A percentile compares a stretch with the other conserved stretches of the same genome.
These are phyloP conservation scores for Aldrovandia affinis DNA, from an alignment of 2,797 vertebrate genomes.

Conservation along the genomic window DNA sequence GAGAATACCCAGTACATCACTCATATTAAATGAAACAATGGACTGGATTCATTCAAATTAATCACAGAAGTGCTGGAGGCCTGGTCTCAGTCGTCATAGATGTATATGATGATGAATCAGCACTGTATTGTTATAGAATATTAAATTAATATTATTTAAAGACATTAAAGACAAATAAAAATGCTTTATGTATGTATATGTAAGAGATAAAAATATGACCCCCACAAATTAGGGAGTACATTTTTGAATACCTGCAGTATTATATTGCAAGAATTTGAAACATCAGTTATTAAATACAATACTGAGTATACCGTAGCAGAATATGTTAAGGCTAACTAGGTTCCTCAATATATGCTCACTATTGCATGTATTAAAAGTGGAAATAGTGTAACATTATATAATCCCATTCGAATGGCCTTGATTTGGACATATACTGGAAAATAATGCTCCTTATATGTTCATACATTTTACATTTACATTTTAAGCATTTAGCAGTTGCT, in stretches of 20 bases:
- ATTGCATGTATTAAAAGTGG: background rate
- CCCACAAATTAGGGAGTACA: background rate
- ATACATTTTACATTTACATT: no score
- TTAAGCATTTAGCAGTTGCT: no score
- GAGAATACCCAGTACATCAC: slow-evolving; percentile 16
- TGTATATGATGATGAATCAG: slow-evolving; percentile 26
- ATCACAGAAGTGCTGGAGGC: slow-evolving; percentile 36
- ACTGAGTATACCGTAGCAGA: slow-evolving; percentile 34
- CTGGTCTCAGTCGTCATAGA: slow-evolving; percentile 24
- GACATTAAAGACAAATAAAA: no score
- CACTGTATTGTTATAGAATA: background rate
- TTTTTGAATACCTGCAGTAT: background rate
- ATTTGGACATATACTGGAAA: background rate
- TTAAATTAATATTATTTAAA: no score
- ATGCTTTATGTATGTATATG: no score
- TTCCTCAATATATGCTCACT: background rate
- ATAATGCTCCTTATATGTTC: background rate
- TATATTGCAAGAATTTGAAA: background rate
- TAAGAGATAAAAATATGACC: no score
- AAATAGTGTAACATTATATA: no score
- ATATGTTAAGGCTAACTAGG: background rate
- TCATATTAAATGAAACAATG: slow-evolving; percentile 36
- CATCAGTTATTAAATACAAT: slow-evolving; percentile 31
- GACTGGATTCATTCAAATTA: slow-evolving; percentile 42
- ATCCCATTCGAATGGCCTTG: background rate